Conservation (phyloP, 2,888 invertebrate species). For the Marronus borbonicus region DNA sequence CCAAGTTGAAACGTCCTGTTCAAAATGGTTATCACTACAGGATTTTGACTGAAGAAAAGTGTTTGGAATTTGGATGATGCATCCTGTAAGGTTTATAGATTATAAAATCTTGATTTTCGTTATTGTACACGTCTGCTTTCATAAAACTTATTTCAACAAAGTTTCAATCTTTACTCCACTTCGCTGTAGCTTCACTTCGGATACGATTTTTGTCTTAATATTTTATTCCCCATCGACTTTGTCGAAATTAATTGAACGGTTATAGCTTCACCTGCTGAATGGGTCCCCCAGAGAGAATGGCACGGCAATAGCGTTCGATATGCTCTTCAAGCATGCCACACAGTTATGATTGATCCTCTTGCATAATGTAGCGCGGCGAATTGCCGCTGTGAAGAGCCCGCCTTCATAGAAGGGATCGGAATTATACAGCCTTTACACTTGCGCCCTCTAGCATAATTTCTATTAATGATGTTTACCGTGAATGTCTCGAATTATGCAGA, state of each 20-base stretch:
- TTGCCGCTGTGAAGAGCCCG: background rate
- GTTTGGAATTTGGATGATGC: too few relatives aligned
- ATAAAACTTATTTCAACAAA: too few relatives aligned
- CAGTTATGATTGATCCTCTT: constrained; percentile 24
- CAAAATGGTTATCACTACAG: too few relatives aligned
- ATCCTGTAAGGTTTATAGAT: too few relatives aligned
- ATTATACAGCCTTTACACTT: background rate
- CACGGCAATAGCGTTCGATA: background rate
- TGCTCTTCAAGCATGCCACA: constrained; percentile 28
- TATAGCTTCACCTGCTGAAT: constrained; percentile 19
- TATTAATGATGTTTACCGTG: constrained; percentile 21
- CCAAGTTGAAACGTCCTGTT: too few relatives aligned
- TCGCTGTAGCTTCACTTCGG: background rate
- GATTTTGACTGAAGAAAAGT: too few relatives aligned
- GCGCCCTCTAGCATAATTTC: constrained; percentile 18
- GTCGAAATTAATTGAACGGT: constrained; percentile 23
- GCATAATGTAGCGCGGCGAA: background rate
- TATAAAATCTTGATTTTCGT: too few relatives aligned
- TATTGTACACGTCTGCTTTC: too few relatives aligned
- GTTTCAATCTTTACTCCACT: too few relatives aligned
- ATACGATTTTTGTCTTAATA: constrained; percentile 4
- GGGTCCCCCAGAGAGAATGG: background rate
- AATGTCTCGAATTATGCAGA: constrained; percentile 4
- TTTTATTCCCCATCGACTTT: background rate
- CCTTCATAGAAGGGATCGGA: background rate